Base-by-base conservation (phyloP, 37 sponge, comb jelly and placozoan genomes). In the Beroe ovata region DNA sequence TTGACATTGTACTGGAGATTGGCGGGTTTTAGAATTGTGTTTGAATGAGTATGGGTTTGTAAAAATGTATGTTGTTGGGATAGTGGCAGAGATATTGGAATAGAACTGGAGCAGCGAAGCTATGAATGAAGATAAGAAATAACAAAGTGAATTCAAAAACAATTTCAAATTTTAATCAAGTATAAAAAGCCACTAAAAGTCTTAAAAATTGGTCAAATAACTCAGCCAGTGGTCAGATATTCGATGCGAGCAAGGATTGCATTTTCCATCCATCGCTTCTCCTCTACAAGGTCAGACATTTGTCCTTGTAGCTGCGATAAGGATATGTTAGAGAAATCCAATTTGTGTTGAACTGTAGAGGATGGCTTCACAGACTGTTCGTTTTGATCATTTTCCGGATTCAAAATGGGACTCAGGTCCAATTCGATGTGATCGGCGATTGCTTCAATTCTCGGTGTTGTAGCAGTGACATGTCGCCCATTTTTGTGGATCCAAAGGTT, bases 241-340 rank as follows among this genome's bases (percentile, higher is more conserved):
- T 66, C 69, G 34, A 66, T 66, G 11, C 69, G 32, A 30, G 69
- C 69, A 29, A 66, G 36, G 36, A 66, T 66, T 30, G 69, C 69
- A 66, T 66, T 66, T 33, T 66, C 69, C 25, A 66, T 25, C 69
- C 69, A 66, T 18, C 14, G 36, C 30, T 66, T 66, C 16, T 66
- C 69, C 34, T 66, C 18, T 8, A 14, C 30, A 25, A 66, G 36
- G 8, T 33, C 36, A 33, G 33, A 66, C 34, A 66, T 34, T 33
- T 66, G 33, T 1, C 16, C 69, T 66, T 66, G 29, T 6, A 66
- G 35, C 69, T 16, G 54, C 11, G 6, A 11, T 11, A 47, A 11
- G 6, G 54, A 47, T 47, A 11, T 16, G 6, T 6, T 16, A 47
- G 54, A 47, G 11, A 11, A 6, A 47, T 47, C 11, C 11, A 16